Evolutionary conservation across 2,888 invertebrate genomes (phyloP), one percentile per base, ranked within the genome.

Genomic region (Drosophila mercatorum): DNA sequence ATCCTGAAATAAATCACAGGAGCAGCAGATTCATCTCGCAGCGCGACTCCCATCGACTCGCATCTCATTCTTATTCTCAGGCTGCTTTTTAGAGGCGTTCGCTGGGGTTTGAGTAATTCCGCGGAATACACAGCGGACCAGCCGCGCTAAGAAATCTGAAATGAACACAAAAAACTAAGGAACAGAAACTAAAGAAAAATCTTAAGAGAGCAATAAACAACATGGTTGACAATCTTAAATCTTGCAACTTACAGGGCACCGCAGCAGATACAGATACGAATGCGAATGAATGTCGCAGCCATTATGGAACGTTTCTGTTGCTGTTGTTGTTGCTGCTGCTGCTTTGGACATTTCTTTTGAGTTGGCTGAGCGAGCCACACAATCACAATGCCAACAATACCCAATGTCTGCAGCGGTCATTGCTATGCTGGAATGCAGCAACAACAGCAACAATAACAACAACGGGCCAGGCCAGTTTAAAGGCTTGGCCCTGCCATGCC

Each of bases 221-320:
- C 89, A 88, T 88, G 90, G 88, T 88, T 88, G 88, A 90, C 88
- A 88, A 88, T 88, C 89, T 85, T 90, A 88, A 88, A 88, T 88
- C 88, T 87, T 90, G 72, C 77, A 70, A 78, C 78, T 81, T 84
- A 72, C 78, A 73, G 79, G 76, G 77, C 79, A 38, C 72, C 68
- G 78, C 74, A 73, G 47, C 72, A 83, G 79, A 75, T 55, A 80
- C 88, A 74, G 73, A 85, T 84, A 79, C 82, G 75, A 71, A 85
- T 75, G 80, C 86, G 85, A 89, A 89, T 76, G 89, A 88, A 89
- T 89, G 90, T 89, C 89, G 90, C 86, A 89, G 89, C 88, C 84
- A 87, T 89, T 89, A 84, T 81, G 88, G 71, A 75, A 75, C 74
- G 46, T 62, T 57, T 36, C 10, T 61, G 17, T 53, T 68, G 40